Percentiles rank a stretch among this genome's conserved stretches.
These are phyloP conservation scores for Elysia chlorotica DNA, from an alignment of 1,140 invertebrate species.

Conservation along the genomic window DNA sequence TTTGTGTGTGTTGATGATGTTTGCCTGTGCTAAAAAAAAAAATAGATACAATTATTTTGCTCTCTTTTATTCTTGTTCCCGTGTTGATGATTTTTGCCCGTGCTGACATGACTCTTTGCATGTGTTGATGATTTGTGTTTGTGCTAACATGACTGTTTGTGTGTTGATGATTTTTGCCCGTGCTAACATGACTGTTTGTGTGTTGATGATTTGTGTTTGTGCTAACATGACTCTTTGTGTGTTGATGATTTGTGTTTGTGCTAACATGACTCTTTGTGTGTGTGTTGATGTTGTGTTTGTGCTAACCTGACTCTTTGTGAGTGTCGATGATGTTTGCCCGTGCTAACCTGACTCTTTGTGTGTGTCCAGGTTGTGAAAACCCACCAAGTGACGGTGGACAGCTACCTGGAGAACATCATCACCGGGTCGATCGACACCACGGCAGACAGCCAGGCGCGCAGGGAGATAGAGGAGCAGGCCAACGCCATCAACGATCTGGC, in stretches of 20 bases:
- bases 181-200: no score
- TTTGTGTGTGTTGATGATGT: neutral
- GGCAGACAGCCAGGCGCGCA: constrained; percentile 66
- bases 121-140: constrained; percentile 57
- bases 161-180: no score
- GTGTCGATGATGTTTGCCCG: neutral
- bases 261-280: neutral
- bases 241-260: neutral
- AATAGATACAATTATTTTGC: no score
- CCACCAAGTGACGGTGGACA: constrained; percentile 69
- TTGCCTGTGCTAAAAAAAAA: no score
- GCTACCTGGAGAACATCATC: constrained; percentile 72
- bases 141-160: neutral
- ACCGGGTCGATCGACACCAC: constrained; percentile 68
- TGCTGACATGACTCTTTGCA: neutral
- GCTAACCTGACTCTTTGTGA: neutral
- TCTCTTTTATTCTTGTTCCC: no score
- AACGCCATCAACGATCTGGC: constrained; percentile 68
- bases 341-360: neutral
- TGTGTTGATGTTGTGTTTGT: neutral
- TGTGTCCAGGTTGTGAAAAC: constrained; percentile 63
- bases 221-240: neutral
- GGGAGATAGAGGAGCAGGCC: constrained; percentile 66
- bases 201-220: no score
- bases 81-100: no score